Evolutionary conservation across 2,888 invertebrate species (phyloP).

Genomic region (Diadromus collaris): DNA sequence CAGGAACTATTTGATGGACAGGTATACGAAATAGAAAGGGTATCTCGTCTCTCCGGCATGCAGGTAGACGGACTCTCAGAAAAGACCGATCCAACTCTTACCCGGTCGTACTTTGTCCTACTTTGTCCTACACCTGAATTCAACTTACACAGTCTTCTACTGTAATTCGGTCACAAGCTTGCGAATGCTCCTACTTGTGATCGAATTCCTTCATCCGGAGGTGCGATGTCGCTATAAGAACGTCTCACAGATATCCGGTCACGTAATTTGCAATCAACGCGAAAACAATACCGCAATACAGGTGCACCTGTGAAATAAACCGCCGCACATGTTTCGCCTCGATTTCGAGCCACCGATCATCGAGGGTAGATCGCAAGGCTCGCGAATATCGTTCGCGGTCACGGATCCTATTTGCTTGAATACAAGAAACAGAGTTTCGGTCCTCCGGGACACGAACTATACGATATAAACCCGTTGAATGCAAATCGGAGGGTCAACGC

Average conservation of each 20-base stretch:
- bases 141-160: no score
- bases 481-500: conserved; percentile 17
- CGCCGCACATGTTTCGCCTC: neutral
- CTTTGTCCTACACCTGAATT: no score
- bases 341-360: neutral
- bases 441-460: neutral
- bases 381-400: neutral
- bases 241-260: neutral
- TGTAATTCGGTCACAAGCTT: neutral
- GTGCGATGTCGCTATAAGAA: neutral
- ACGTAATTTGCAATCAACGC: neutral
- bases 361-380: neutral
- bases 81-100: no score
- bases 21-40: no score
- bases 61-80: no score
- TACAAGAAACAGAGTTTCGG: neutral
- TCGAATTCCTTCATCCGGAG: neutral
- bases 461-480: conserved; percentile 15
- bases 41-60: no score
- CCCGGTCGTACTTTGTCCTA: no score
- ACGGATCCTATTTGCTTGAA: neutral
- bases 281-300: neutral
- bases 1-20: no score
- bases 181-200: neutral
- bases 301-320: neutral